Base-by-base conservation (phyloP, 2,888 invertebrate species). In the Acanthoscelides obtectus region DNA sequence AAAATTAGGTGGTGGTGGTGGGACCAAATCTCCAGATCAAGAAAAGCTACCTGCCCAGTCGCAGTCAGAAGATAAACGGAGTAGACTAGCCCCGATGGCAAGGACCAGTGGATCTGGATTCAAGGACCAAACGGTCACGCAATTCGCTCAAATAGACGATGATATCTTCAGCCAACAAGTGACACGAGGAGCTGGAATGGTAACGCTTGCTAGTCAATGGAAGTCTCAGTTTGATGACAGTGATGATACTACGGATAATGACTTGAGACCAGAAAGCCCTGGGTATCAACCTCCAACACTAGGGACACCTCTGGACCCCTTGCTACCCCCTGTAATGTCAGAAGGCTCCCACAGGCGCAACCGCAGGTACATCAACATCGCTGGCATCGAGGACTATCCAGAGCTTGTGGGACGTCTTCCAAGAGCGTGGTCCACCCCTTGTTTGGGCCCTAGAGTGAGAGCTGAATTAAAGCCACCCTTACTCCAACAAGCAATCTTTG, bases 161-260 rank as follows among this genome's bases (percentile, higher is more conserved):
- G 96, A 96, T 77, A 96, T 96, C 81, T 93, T 96, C 0, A 96
- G 96, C 2, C 96, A 96, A 83, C 96, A 96, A 88, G 94, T 95
- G 69, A 96, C 96, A 0, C 72, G 79, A 91, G 94, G 82, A 94
- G n/a, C n/a, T n/a, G 96, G 96, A 0, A 95, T 95, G 0, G 86
- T 97, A 12, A n/a, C n/a, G n/a, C n/a, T n/a, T n/a, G n/a, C n/a
- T n/a, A n/a, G n/a, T n/a, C n/a, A n/a, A n/a, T n/a, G n/a, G n/a
- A n/a, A n/a, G n/a, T n/a, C n/a, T n/a, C n/a, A n/a, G n/a, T n/a
- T n/a, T n/a, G n/a, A n/a, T n/a, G n/a, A n/a, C n/a, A n/a, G n/a
- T n/a, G n/a, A n/a, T n/a, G n/a, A n/a, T n/a, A n/a, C n/a, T n/a
- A 95, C 95, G 0, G 96, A 97, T 83, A 96, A 96, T 84, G 96